These are phyloP conservation scores for Drosophila pseudotakahashii DNA, from an alignment of 2,888 invertebrate genomes.

Conservation along the genomic window DNA sequence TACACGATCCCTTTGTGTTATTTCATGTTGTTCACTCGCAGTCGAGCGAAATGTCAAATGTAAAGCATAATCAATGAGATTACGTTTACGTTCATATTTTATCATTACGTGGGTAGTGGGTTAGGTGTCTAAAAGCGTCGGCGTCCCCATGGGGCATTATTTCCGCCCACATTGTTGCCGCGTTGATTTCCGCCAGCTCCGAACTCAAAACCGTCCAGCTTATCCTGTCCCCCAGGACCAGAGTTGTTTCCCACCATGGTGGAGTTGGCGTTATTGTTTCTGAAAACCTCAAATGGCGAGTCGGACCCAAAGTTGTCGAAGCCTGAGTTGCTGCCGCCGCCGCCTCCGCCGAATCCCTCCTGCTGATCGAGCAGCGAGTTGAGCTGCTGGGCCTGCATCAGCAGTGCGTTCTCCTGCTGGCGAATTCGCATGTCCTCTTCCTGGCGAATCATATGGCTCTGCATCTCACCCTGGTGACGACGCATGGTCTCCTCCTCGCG, in stretches of 20 bases:
- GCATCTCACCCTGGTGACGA: conserved; percentile 91
- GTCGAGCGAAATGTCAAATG: background rate
- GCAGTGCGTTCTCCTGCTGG: conserved; percentile 94
- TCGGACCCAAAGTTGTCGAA: conserved; percentile 76
- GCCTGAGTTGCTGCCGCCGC: conserved; percentile 42
- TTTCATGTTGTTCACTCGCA: background rate
- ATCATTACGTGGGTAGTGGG: conserved; percentile 5
- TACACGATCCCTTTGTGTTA: conserved; percentile 5
- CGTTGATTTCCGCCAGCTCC: conserved; percentile 80
- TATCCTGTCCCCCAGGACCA: conserved; percentile 40
- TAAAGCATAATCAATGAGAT: conserved; percentile 1
- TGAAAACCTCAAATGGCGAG: conserved; percentile 80
- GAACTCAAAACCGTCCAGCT: conserved; percentile 78
- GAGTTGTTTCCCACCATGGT: conserved; percentile 60
- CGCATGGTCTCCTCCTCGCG: conserved; percentile 88
- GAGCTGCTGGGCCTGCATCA: conserved; percentile 90
- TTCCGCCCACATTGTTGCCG: conserved; percentile 81
- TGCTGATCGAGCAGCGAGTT: conserved; percentile 89
- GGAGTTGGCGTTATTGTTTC: conserved; percentile 67
- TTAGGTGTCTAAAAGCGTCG: conserved; percentile 82
- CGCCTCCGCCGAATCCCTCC: conserved; percentile 84
- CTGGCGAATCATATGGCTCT: conserved; percentile 90
- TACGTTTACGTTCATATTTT: conserved; percentile 10
- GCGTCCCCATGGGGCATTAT: conserved; percentile 83
- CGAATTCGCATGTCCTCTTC: conserved; percentile 94